Base-by-base conservation (phyloP, 1,140 invertebrate genomes). In the Cotesia chilonis region DNA sequence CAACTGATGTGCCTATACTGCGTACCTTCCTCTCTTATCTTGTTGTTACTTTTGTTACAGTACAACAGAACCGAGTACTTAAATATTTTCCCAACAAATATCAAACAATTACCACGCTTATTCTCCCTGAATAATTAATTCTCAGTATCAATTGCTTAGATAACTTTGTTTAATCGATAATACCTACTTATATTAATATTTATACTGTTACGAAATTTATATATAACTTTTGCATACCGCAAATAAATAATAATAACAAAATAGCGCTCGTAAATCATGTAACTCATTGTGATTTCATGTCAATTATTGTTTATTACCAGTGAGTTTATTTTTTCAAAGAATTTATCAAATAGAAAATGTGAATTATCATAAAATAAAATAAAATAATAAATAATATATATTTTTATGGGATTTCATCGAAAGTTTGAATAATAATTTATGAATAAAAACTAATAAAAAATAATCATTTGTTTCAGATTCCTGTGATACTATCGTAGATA, bases 401-500 rank as follows among this genome's bases (percentile, higher is more conserved):
- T 28, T 28, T 28, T 28, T 28, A 28, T 28, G 28, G 28, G 28
- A 28, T 28, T 28, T 28, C 28, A 28, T 28, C 28, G 28, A 28
- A 28, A 28, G 28, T 28, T n/a, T n/a, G 61, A 54, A 60, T 14
- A 17, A 60, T 28, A 28, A 14, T 47, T 9, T n/a, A 47, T 63
- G 3, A 28, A 28, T 28, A 28, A 28, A 28, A 28, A 28, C 28
- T 28, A 28, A 28, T 28, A 28, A 28, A 28, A 28, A 28, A 28
- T 28, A 28, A 28, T 28, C 28, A 28, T 9, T 51, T 59, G 51
- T 67, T 72, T 41, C 70, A 72, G 70, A 72, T 47, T 72, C 70
- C 3, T 72, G 70, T 72, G 70, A 72, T 72, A 41, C 70, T 47
- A 47, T 66, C 4, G 55, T 54, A 4, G 70, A 67, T 9, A 72